A percentile compares a stretch with the other conserved stretches of the same genome.
phyloP scores from a whole-genome alignment of 2,888 invertebrate genomes.

The Cerceris ruficornis region DNA sequence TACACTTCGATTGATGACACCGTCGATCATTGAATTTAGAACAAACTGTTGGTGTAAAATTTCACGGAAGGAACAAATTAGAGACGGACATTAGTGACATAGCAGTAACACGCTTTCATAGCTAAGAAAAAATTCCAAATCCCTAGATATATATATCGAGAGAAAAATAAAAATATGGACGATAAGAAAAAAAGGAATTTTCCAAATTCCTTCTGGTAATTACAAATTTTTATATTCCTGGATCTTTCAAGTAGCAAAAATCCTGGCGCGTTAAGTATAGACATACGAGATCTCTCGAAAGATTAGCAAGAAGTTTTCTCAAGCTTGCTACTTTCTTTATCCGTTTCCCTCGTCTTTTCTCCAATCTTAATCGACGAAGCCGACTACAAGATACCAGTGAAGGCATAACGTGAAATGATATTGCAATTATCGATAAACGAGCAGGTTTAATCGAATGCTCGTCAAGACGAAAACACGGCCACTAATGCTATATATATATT shows the following conservation, averaged over 20 bases:
- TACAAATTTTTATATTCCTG: neutral
- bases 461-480: neutral
- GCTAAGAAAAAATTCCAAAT: too few species aligned
- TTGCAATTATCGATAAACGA: slow-evolving; percentile 9
- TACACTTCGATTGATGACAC: slow-evolving; percentile 15
- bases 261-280: slow-evolving; percentile 38
- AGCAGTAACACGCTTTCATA: too few species aligned
- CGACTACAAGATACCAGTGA: slow-evolving; percentile 7
- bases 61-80: neutral
- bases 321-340: slow-evolving; percentile 8
- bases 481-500: too few species aligned
- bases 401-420: neutral
- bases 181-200: too few species aligned
- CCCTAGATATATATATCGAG: too few species aligned
- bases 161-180: too few species aligned
- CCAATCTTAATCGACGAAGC: slow-evolving; percentile 18
- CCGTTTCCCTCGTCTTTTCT: slow-evolving; percentile 6
- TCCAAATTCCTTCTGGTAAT: too few species aligned
- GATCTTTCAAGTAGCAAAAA: slow-evolving; percentile 37
- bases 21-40: slow-evolving; percentile 13
- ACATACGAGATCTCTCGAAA: slow-evolving; percentile 28
- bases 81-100: too few species aligned
- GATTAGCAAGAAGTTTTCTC: slow-evolving; percentile 25
- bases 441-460: slow-evolving; percentile 4
- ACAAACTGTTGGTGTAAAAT: neutral